phyloP scores from a whole-genome alignment of 2,888 invertebrate genomes.

The Sisyra terminalis region DNA sequence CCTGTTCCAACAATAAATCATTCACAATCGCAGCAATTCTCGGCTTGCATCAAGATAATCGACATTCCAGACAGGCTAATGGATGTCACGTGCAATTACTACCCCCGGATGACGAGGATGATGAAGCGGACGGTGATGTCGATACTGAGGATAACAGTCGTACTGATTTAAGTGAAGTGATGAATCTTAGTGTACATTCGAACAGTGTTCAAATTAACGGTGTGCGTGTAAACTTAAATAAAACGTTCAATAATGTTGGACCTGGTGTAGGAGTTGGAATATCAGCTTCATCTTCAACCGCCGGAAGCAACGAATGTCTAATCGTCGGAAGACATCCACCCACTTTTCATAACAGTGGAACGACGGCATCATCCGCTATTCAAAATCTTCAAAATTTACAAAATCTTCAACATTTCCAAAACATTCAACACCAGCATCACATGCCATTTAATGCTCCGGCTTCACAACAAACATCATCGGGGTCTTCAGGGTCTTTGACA shows the following conservation, averaged over 20 bases:
- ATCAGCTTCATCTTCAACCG: conserved; percentile 11
- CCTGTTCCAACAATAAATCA: conserved; percentile 16
- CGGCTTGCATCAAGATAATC: conserved; percentile 41
- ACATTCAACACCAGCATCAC: conserved; percentile 1
- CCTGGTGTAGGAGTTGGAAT: not conserved
- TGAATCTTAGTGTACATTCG: conserved; percentile 36
- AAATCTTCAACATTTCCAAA: not conserved
- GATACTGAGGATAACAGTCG: conserved; percentile 19
- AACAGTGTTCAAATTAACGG: conserved; percentile 17
- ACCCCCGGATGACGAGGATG: not conserved
- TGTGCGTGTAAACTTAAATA: not conserved
- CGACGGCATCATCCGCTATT: not conserved
- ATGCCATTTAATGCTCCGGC: conserved; percentile 1
- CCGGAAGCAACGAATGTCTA: conserved; percentile 10
- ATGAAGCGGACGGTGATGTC: not conserved
- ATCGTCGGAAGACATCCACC: not conserved
- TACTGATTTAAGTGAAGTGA: conserved; percentile 22
- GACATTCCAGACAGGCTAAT: not conserved
- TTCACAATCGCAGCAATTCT: conserved; percentile 82
- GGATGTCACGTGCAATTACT: not conserved
- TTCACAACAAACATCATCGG: not conserved
- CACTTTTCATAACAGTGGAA: not conserved
- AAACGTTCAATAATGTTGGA: not conserved
- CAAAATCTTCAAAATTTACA: not conserved
- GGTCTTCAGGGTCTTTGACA: conserved; percentile 4